Percentiles rank a stretch among this genome's conserved stretches.
Conservation (phyloP, 2,888 invertebrate genomes). For the Diloba caeruleocephala region DNA sequence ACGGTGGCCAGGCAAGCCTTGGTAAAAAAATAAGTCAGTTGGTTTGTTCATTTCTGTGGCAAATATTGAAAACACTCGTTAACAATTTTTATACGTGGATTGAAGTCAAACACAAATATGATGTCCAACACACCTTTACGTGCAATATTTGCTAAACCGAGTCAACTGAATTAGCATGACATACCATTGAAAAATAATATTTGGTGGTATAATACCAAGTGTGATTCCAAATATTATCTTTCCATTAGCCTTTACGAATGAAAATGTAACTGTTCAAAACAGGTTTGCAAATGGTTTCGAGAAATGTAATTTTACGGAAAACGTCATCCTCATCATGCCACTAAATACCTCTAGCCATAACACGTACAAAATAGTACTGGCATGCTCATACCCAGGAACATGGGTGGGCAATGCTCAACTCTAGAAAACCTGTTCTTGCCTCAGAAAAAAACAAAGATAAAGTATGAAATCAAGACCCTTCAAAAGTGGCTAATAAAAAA, state of each 20-base stretch:
- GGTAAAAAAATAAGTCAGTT: no score
- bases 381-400: no score
- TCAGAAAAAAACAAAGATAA: no score
- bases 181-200: conserved; percentile 39
- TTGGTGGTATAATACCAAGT: conserved; percentile 14
- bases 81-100: conserved; percentile 21
- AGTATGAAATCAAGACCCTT: no score
- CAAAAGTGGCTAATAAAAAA: no score
- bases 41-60: no score
- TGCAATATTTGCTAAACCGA: conserved; percentile 32
- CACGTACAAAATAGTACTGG: no score
- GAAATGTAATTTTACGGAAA: conserved; percentile 1
- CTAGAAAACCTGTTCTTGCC: no score
- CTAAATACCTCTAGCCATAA: no score
- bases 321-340: no score
- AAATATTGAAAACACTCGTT: conserved; percentile 1
- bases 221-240: conserved; percentile 41
- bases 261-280: conserved; percentile 6
- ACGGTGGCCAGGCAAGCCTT: no score
- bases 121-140: conserved; percentile 4
- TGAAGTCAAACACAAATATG: conserved; percentile 27
- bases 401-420: no score
- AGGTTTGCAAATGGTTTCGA: conserved; percentile 20
- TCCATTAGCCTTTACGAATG: conserved; percentile 24
- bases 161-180: conserved; percentile 32